Base-by-base conservation (phyloP, 2,113 vertebrate species). In the Scomber scombrus region DNA sequence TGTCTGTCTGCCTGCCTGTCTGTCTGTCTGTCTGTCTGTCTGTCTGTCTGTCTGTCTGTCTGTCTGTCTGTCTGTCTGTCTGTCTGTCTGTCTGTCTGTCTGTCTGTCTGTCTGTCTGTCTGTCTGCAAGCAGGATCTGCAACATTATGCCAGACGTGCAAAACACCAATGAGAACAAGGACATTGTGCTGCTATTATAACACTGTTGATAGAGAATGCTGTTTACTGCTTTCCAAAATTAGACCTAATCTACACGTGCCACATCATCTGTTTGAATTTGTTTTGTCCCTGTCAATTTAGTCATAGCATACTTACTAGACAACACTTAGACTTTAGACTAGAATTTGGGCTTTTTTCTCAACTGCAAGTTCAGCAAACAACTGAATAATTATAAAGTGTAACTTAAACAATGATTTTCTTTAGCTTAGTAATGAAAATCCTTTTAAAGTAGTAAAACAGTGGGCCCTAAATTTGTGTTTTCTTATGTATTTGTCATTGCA, bases 141-240 rank as follows among this genome's bases (percentile, higher is more conserved):
- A 69, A 52, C 43, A 57, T 3, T 52, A 46, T 15, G 26, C 21
- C 54, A 54, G 55, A 61, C 10, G 29, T 11, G 26, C 49, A 63
- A 26, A 43, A 79, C 56, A 75, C 47, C 34, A 64, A 68, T 13
- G 19, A 43, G 15, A 50, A 56, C 63, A 55, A 71, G 61, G 49
- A 69, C 11, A 16, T 34, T 45, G 58, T 13, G 23, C 49, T 40
- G 23, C 15, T 45, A 14, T 15, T 6, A 63, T 10, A 46, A 46
- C 29, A 18, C 5, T 19, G 56, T 34, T 46, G 47, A 6, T 11
- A 3, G 26, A 5, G 64, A 29, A 26, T 3, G 12, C 14, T 45
- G 19, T 64, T 54, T 23, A 18, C 29, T 12, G 13, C 46, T 60
- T 66, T 51, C 13, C n/a, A 40, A 49, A 52, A 60, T 40, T n/a